Evolutionary conservation across 2,113 vertebrate species (phyloP).

Genomic region (Pleuronectes platessa): DNA sequence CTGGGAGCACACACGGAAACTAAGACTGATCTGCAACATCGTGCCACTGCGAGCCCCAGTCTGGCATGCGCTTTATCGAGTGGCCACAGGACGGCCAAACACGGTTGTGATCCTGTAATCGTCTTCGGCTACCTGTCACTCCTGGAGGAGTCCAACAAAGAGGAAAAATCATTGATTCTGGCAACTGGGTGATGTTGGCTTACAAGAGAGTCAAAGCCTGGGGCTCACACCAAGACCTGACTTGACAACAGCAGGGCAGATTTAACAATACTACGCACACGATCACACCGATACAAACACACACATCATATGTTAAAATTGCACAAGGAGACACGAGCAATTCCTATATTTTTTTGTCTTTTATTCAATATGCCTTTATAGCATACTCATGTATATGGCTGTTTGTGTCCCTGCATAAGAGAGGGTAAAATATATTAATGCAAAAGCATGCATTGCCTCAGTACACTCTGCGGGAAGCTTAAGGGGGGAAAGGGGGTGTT

Average conservation of each 20-base stretch:
- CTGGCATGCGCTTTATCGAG: slow-evolving; percentile 16
- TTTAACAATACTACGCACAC: not conserved
- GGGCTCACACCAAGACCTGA: not conserved
- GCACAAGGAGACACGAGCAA: not conserved
- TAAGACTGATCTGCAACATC: slow-evolving; percentile 25
- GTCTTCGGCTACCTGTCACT: slow-evolving; percentile 38
- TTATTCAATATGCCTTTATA: not conserved
- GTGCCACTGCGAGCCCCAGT: slow-evolving; percentile 2
- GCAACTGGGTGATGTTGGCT: slow-evolving; percentile 18
- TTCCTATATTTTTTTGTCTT: not conserved
- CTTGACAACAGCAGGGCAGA: slow-evolving; percentile 11
- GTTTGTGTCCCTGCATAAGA: not conserved
- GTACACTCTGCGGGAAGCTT: slow-evolving; percentile 38
- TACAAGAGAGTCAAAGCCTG: slow-evolving; percentile 23
- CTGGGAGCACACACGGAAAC: slow-evolving; percentile 30
- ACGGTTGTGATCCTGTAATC: slow-evolving; percentile 25
- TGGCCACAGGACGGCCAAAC: slow-evolving; percentile 20
- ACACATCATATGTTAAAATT: not conserved
- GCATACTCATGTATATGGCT: not conserved
- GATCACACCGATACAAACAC: not conserved
- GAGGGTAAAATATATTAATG: slow-evolving; percentile 13
- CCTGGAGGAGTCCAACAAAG: slow-evolving; percentile 22
- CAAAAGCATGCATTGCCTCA: slow-evolving; percentile 14
- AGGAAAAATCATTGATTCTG: slow-evolving; percentile 38
- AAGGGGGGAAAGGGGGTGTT: slow-evolving; percentile 43